A percentile compares a stretch with the other conserved stretches of the same genome.
phyloP scores from a whole-genome alignment of 2,888 invertebrate genomes.

The Euclidia mi region DNA sequence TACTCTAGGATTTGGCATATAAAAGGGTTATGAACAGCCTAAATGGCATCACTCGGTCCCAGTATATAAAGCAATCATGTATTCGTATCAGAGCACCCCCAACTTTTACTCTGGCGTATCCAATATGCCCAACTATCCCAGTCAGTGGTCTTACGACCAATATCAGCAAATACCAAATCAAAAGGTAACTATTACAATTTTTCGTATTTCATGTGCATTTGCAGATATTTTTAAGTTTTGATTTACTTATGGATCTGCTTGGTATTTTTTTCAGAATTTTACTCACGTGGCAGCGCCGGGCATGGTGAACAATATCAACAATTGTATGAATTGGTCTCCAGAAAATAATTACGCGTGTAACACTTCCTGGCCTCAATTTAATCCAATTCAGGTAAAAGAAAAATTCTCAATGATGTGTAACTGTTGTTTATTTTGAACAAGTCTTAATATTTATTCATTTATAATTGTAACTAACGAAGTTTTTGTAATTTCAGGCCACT shows the following conservation, averaged over 20 bases:
- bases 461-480: no score
- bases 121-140: conserved; percentile 22
- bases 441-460: no score
- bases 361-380: neutral
- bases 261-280: neutral
- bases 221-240: no score
- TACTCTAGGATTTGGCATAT: conserved; percentile 43
- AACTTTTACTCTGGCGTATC: conserved; percentile 25
- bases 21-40: conserved; percentile 36
- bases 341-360: no score
- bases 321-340: neutral
- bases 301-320: neutral
- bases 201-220: neutral
- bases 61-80: conserved; percentile 55
- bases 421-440: no score
- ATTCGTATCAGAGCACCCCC: conserved; percentile 45
- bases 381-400: conserved; percentile 7
- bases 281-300: neutral
- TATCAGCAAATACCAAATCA: conserved; percentile 3
- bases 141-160: conserved; percentile 19
- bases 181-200: conserved; percentile 19
- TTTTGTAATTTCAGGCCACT: neutral
- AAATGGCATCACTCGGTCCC: conserved; percentile 55
- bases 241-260: no score
- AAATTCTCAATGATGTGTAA: no score